A percentile compares a stretch with the other conserved stretches of the same genome.
Evolutionary conservation across 2,888 invertebrate genomes (phyloP).

Genomic region (Andrena chrysosceles): DNA sequence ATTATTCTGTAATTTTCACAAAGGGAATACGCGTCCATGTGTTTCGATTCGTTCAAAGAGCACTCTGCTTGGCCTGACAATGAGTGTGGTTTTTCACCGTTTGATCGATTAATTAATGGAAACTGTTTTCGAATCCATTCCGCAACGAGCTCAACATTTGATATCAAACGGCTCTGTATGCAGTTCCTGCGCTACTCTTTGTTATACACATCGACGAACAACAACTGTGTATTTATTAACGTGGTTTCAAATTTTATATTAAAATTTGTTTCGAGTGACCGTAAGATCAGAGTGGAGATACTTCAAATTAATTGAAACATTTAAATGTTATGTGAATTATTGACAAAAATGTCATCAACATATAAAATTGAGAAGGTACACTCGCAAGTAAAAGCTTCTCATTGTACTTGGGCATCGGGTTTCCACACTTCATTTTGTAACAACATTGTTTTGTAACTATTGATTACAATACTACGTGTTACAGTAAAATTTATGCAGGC

Average conservation of each 20-base stretch:
- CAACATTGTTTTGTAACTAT: too few relatives aligned
- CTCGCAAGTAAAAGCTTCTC: neutral
- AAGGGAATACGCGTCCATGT: slow-evolving; percentile 34
- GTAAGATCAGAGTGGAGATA: neutral
- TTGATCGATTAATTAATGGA: slow-evolving; percentile 73
- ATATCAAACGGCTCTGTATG: slow-evolving; percentile 22
- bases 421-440: neutral
- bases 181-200: neutral
- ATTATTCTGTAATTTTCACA: slow-evolving; percentile 44
- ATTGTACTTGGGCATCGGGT: neutral
- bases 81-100: slow-evolving; percentile 58
- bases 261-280: neutral
- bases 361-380: neutral
- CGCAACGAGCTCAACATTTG: slow-evolving; percentile 17
- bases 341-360: slow-evolving; percentile 4
- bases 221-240: neutral
- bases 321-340: slow-evolving; percentile 3
- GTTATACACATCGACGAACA: slow-evolving; percentile 8
- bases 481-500: neutral
- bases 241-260: neutral
- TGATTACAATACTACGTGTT: neutral
- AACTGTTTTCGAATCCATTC: slow-evolving; percentile 39
- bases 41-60: slow-evolving; percentile 42
- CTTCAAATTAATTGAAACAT: neutral
- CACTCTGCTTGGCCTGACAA: neutral